Evolutionary conservation across 2,888 invertebrate genomes (phyloP), one percentile per base, ranked within the genome.

Genomic region (Tryphoninae sp.): DNA sequence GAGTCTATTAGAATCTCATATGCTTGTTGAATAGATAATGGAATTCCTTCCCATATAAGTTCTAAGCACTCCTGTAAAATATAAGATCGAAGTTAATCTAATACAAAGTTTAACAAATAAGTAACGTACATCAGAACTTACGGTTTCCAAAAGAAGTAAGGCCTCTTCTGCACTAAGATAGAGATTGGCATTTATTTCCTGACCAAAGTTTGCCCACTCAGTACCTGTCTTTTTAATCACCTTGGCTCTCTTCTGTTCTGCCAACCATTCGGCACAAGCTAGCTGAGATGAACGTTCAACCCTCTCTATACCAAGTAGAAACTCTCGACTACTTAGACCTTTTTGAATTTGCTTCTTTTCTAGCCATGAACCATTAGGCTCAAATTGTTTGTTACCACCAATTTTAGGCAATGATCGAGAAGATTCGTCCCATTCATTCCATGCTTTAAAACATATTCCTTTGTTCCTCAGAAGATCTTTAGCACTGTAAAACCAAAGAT

Each of bases 101-200:
- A 33, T 33, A 6, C n/a, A 53, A 45, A 8, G 40, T 51, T 16
- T 67, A 49, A 51, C 13, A 11, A 11, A 9, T 1, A 42, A 53
- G 68, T n/a, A 13, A 45, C 74, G 33, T 11, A 33, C 6, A 33
- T 1, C 1, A 67, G 3, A 49, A 88, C 92, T 92, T 92, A 95
- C 96, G 88, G 93, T 93, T 94, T 96, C 96, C 88, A 96, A 91
- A 64, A 96, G 92, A 88, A 93, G 94, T 58, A 96, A 90, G 51
- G 95, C 93, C 92, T 96, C 96, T 90, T 95, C 95, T 1, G 95
- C 95, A 65, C 92, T 91, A 1, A 96, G 90, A 88, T 92, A 94
- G 3, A 94, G 87, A 71, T 89, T 90, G 40, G 92, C 91, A 51
- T 93, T 93, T 22, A 92, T 89, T 86, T 92, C 92, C 77, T 93